Conservation (phyloP, 2,113 vertebrate species). For the Lamprologus speciosus region DNA sequence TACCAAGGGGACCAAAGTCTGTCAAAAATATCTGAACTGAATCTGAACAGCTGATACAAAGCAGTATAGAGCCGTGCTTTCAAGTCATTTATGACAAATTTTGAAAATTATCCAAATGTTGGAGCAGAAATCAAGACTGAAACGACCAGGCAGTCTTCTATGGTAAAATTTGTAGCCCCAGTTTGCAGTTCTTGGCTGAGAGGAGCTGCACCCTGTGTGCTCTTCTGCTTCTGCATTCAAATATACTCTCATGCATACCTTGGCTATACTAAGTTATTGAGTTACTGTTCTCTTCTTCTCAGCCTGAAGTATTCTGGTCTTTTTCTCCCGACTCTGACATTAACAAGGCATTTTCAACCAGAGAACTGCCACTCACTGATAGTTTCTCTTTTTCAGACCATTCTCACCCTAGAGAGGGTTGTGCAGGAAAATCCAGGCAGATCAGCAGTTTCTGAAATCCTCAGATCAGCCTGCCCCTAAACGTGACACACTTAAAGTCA, state of each 20-base stretch:
- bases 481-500: neutral
- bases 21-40: neutral
- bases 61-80: neutral
- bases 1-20: neutral
- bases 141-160: neutral
- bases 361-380: neutral
- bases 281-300: neutral
- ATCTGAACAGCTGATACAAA: neutral
- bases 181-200: neutral
- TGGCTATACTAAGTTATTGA: neutral
- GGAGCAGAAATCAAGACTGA: neutral
- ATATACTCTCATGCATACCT: neutral
- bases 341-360: neutral
- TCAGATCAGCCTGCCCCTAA: neutral
- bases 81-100: neutral
- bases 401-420: neutral
- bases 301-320: neutral
- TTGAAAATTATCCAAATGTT: neutral
- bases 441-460: neutral
- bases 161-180: neutral
- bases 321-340: neutral
- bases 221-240: neutral
- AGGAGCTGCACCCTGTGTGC: neutral
- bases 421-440: neutral
- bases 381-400: neutral